Base-by-base conservation (phyloP, 2,113 vertebrate genomes). In the Thalassoma bifasciatum region DNA sequence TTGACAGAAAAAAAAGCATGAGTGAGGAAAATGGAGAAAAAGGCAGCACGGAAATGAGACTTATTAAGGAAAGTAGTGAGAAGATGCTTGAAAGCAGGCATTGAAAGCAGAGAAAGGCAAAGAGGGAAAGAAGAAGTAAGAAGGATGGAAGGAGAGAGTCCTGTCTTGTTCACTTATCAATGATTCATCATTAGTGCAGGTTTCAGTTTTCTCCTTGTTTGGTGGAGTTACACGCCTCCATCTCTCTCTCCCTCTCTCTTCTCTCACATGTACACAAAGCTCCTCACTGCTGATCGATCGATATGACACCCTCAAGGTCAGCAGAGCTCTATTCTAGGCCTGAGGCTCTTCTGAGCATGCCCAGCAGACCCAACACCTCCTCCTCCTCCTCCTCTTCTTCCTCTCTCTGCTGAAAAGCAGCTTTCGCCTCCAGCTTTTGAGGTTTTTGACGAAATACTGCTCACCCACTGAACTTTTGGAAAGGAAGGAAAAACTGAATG, bases 241-340 rank as follows among this genome's bases (percentile, higher is more conserved):
- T 82, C 72, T 72, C 75, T 63, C 61, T 57, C 64, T 54, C 72
- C 22, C 46, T 21, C 53, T 51, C 63, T 52, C 23, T 63, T 58
- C 67, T 58, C 62, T 9, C 61, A 62, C 71, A 50, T 23, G 38
- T 63, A 75, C 82, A 86, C 51, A 60, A 53, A 67, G 49, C 64
- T 60, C 47, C 57, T 84, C 61, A 49, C 44, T 77, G 66, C 23
- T 49, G 47, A 87, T 82, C 54, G 50, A 95, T 97, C 93, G 79
- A 96, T 96, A 94, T 58, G 86, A 93, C 92, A 83, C 86, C 92
- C 85, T 95, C 94, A 96, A 97, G 96, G 96, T 96, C 95, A 95
- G 61, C 85, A 68, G 56, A 71, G 79, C 89, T 88, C 84, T 85
- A 69, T 75, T 79, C 47, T 58, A 46, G 61, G 66, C 78, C 84